A percentile compares a stretch with the other conserved stretches of the same genome.
Conservation (phyloP, 2,113 vertebrate genomes). For the Brevimyrus niger region DNA sequence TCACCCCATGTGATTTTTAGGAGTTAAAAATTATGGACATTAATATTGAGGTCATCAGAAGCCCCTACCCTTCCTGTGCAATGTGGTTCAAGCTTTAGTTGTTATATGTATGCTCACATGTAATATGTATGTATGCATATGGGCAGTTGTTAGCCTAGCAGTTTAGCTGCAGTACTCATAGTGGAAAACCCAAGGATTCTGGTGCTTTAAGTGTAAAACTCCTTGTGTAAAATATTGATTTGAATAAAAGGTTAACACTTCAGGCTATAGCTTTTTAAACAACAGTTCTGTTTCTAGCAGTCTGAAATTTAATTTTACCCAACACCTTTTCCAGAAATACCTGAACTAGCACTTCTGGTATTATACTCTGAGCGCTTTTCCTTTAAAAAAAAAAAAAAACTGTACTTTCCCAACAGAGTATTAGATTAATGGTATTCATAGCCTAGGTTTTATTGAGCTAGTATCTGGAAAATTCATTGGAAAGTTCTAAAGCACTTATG, state of each 20-base stretch:
- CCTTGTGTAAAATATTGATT: not conserved
- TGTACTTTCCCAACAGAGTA: no score
- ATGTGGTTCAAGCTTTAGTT: not conserved
- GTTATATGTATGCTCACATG: not conserved
- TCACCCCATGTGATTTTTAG: not conserved
- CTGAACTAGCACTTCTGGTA: no score
- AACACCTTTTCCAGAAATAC: no score
- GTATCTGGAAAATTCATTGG: no score
- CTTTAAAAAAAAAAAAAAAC: no score
- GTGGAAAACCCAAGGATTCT: not conserved
- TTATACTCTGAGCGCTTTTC: no score
- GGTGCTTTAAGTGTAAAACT: not conserved
- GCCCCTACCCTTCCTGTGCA: not conserved
- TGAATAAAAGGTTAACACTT: not conserved
- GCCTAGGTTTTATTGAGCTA: no score
- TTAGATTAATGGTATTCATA: no score
- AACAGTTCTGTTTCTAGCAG: not conserved
- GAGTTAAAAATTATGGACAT: not conserved
- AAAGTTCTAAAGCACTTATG: no score
- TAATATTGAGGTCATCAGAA: not conserved
- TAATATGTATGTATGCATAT: not conserved
- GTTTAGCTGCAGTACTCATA: not conserved
- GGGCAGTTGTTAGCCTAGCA: not conserved
- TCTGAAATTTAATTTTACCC: no score
- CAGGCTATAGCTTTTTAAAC: not conserved